Conservation (phyloP, 2,888 invertebrate genomes). For the Mesochorus sp. region DNA sequence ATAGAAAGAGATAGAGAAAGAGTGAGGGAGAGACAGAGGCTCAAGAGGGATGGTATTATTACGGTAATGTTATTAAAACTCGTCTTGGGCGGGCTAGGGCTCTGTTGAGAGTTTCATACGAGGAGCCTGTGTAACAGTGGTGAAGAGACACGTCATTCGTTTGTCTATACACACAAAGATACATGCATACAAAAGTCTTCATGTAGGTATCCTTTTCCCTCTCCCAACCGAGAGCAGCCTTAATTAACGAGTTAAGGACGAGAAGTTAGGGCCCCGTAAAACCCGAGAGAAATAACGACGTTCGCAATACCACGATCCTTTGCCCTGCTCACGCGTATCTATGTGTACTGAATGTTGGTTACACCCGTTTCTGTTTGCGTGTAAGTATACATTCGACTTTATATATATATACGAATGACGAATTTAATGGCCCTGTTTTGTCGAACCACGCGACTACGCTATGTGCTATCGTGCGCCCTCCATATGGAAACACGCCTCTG, state of each 20-base stretch:
- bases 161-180: constrained; percentile 9
- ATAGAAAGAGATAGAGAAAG: too few species aligned
- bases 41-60: constrained; percentile 65
- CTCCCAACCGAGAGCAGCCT: constrained; percentile 67
- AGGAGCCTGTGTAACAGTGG: neutral
- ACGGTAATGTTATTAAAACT: constrained; percentile 76
- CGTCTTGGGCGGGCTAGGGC: constrained; percentile 24
- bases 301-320: constrained; percentile 60
- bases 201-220: constrained; percentile 52
- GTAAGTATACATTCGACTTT: constrained; percentile 19
- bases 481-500: neutral
- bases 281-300: constrained; percentile 70
- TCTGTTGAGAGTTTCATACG: neutral
- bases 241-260: constrained; percentile 76
- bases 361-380: neutral
- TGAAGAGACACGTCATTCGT: constrained; percentile 39
- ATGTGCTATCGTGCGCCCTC: neutral
- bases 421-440: constrained; percentile 71
- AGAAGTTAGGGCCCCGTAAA: constrained; percentile 75
- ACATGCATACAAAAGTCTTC: constrained; percentile 25
- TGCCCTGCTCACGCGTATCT: neutral
- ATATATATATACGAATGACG: constrained; percentile 73
- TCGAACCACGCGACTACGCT: constrained; percentile 14
- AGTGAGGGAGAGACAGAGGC: too few species aligned
- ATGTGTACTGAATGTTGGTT: neutral